phyloP scores from a whole-genome alignment of 2,113 vertebrate species.

The Ctenomys sociabilis region DNA sequence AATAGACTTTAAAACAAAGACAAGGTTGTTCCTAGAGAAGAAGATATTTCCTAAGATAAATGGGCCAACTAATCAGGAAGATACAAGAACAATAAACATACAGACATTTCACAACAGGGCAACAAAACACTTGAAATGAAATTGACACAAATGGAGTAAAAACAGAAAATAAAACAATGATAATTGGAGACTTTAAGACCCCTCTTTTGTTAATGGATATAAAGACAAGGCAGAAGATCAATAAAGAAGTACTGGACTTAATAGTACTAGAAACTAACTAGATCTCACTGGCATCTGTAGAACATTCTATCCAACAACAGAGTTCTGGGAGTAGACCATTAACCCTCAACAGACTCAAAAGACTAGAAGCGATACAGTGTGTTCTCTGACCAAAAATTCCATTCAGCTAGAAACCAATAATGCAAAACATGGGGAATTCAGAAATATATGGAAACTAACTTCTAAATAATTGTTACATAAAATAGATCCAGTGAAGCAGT shows the following conservation, averaged over 20 bases:
- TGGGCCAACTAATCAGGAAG: neutral
- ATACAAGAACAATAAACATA: neutral
- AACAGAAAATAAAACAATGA: neutral
- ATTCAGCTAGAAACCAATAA: neutral
- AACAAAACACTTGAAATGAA: neutral
- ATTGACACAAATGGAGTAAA: neutral
- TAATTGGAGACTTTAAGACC: neutral
- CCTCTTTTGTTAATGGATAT: neutral
- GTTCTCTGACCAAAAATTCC: neutral
- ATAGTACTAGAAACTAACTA: neutral
- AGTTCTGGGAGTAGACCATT: neutral
- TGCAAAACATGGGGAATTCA: neutral
- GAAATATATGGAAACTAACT: neutral
- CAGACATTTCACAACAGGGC: neutral
- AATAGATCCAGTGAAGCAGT: neutral
- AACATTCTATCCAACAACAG: neutral
- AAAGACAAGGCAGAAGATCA: neutral
- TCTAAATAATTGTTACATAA: neutral
- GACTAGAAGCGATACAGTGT: neutral
- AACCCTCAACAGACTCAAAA: neutral
- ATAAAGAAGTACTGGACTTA: neutral
- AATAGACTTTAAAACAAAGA: neutral
- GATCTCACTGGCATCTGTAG: neutral
- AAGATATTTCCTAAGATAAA: neutral
- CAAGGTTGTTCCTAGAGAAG: neutral